Percentiles rank a stretch among this genome's conserved stretches.
Evolutionary conservation across 2,113 vertebrate species (phyloP).

Genomic region (Etheostoma cragini): DNA sequence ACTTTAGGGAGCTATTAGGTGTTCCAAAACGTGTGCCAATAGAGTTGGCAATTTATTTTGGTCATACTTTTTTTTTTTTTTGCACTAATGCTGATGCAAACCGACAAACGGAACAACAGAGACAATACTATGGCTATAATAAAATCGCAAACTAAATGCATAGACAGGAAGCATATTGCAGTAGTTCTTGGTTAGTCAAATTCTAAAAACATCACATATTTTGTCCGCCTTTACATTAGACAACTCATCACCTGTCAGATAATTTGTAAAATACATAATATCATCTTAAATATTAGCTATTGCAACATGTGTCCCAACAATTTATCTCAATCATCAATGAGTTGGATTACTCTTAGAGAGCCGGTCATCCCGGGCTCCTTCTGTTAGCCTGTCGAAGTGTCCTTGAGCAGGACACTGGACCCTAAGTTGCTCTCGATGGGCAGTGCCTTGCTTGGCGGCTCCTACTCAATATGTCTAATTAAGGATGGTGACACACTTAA

Average conservation of each 20-base stretch:
- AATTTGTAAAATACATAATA: too few species aligned
- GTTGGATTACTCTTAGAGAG: too few species aligned
- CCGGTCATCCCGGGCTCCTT: too few species aligned
- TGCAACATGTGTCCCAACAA: background rate
- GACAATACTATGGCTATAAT: too few species aligned
- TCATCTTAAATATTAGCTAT: too few species aligned
- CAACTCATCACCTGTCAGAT: background rate
- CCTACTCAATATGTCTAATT: background rate
- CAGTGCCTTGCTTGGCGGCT: too few species aligned
- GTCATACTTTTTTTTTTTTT: background rate
- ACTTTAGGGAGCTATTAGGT: background rate
- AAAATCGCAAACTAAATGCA: background rate
- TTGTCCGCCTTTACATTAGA: background rate
- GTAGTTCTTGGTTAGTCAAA: background rate
- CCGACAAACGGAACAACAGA: background rate
- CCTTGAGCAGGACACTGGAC: too few species aligned
- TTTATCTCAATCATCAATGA: background rate
- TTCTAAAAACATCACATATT: background rate
- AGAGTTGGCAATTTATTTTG: background rate
- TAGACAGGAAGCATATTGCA: background rate
- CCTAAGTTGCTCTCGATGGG: too few species aligned
- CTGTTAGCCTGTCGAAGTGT: too few species aligned
- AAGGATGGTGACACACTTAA: conserved; percentile 14
- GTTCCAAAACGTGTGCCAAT: background rate
- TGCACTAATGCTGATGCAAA: background rate